These are phyloP conservation scores for Acropora tenuis DNA, from an alignment of 64 coral and sea anemone genomes.

Conservation along the genomic window DNA sequence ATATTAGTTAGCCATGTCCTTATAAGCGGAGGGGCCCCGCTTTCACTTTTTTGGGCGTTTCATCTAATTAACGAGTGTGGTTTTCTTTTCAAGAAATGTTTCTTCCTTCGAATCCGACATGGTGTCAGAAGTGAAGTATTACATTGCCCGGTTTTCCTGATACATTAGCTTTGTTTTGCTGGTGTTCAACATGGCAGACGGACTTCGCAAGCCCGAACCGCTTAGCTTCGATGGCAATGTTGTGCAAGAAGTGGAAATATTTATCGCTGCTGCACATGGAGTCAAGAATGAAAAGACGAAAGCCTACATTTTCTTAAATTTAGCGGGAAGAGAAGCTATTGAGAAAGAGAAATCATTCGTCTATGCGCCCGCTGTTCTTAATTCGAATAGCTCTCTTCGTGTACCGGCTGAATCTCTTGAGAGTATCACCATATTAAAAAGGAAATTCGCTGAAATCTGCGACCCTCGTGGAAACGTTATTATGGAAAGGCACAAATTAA, in stretches of 20 bases:
- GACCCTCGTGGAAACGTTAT: slow-evolving; percentile 27
- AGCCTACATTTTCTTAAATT: slow-evolving; percentile 42
- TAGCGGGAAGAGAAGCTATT: slow-evolving; percentile 51
- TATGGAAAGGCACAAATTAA: slow-evolving; percentile 10
- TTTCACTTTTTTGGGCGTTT: no score
- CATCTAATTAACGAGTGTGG: not conserved
- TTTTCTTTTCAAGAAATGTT: not conserved
- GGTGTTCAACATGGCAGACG: not conserved
- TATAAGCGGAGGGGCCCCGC: no score
- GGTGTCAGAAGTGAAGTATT: not conserved
- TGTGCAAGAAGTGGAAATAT: slow-evolving; percentile 1
- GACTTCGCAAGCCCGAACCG: not conserved
- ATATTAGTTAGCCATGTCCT: no score
- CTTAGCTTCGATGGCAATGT: not conserved
- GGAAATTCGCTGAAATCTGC: slow-evolving; percentile 29
- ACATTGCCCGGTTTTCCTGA: not conserved
- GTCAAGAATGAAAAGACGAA: slow-evolving; percentile 43
- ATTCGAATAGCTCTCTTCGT: not conserved
- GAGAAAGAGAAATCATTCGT: slow-evolving; percentile 45
- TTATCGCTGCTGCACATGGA: slow-evolving; percentile 17
- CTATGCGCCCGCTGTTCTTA: slow-evolving; percentile 4
- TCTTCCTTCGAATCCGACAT: not conserved
- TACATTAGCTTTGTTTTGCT: not conserved
- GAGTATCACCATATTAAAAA: not conserved
- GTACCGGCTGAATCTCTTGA: slow-evolving; percentile 8